phyloP scores from a whole-genome alignment of 2,113 vertebrate species.

The Pachypanchax playfairii region DNA sequence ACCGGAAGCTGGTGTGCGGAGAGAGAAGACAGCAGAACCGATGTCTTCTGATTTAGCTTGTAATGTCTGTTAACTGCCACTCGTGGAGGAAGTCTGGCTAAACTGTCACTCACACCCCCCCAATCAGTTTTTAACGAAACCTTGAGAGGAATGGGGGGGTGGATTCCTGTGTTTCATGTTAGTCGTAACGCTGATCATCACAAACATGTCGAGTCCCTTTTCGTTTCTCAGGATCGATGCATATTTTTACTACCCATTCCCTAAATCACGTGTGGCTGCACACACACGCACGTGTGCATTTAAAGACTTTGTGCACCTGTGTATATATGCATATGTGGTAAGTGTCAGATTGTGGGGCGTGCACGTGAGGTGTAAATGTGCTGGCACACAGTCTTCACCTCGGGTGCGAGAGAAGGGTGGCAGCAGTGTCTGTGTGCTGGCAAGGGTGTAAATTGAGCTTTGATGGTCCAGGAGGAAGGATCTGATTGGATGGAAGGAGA shows the following conservation, averaged over 20 bases:
- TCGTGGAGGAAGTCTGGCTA: conserved; percentile 67
- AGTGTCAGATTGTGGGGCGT: conserved; percentile 40
- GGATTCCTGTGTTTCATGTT: conserved; percentile 33
- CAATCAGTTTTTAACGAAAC: conserved; percentile 46
- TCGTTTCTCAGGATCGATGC: conserved; percentile 59
- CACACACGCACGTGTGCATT: neutral
- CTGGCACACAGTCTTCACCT: conserved; percentile 66
- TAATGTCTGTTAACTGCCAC: conserved; percentile 69
- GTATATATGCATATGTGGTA: neutral
- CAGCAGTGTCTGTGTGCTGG: conserved; percentile 23
- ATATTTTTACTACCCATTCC: conserved; percentile 70
- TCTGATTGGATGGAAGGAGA: conserved; percentile 67
- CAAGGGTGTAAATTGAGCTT: conserved; percentile 79
- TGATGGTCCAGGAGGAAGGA: conserved; percentile 61
- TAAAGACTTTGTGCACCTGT: conserved; percentile 23
- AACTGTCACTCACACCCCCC: conserved; percentile 61
- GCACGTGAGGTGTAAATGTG: conserved; percentile 77
- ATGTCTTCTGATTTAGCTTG: conserved; percentile 47
- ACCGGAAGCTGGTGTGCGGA: conserved; percentile 25
- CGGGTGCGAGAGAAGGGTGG: conserved; percentile 62
- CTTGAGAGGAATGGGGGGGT: conserved; percentile 22
- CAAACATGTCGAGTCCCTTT: conserved; percentile 60
- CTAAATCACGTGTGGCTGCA: neutral
- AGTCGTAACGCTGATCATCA: conserved; percentile 51
- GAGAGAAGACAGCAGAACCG: conserved; percentile 32